Evolutionary conservation across 2,888 invertebrate species (phyloP).

Genomic region (Polymixis flavicincta): DNA sequence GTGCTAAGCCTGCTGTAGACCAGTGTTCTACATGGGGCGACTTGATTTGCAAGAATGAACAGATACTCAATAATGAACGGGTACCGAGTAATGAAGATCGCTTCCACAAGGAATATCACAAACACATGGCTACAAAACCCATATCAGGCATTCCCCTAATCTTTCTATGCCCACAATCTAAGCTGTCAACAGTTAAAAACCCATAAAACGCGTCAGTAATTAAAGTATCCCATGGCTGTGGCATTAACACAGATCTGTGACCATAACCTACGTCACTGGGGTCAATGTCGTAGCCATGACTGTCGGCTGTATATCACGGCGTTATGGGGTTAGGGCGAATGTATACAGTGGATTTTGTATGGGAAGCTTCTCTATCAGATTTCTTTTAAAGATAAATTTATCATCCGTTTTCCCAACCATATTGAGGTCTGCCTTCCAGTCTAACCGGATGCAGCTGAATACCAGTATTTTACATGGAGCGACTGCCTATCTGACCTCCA

Average conservation of each 20-base stretch:
- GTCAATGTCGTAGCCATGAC: constrained; percentile 58
- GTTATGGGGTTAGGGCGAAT: constrained; percentile 30
- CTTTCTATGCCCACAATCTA: constrained; percentile 23
- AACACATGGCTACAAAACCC: constrained; percentile 21
- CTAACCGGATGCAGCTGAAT: too few relatives aligned
- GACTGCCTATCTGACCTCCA: too few relatives aligned
- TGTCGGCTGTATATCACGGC: constrained; percentile 40
- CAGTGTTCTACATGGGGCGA: too few relatives aligned
- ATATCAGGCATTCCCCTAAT: background rate
- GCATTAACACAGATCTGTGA: constrained; percentile 40
- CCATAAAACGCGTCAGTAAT: constrained; percentile 47
- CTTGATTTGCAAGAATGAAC: background rate
- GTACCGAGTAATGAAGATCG: background rate
- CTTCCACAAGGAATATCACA: background rate
- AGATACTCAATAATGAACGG: background rate
- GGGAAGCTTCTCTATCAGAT: too few relatives aligned
- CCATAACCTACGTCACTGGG: constrained; percentile 61
- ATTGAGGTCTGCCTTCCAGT: too few relatives aligned
- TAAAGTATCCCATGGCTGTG: constrained; percentile 35
- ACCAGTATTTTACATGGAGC: too few relatives aligned
- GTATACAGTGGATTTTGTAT: constrained; percentile 3
- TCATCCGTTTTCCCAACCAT: too few relatives aligned
- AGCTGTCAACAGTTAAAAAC: constrained; percentile 41
- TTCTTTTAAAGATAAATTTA: too few relatives aligned
- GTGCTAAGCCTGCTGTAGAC: too few relatives aligned